Evolutionary conservation across 2,888 invertebrate species (phyloP).

Genomic region (Phoronis australis): DNA sequence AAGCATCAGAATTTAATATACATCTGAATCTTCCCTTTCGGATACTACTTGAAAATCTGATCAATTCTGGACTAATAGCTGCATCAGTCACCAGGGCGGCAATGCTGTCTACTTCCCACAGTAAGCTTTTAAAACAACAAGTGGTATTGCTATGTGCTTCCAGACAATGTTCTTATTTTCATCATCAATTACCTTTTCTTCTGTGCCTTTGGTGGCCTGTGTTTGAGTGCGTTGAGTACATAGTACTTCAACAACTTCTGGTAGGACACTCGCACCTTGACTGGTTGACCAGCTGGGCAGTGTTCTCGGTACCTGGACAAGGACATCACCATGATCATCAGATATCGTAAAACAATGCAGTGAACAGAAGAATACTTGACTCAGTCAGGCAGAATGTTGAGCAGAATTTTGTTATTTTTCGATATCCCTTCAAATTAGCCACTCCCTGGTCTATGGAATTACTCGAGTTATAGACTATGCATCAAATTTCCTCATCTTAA

Average conservation of each 20-base stretch:
- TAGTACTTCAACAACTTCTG: constrained; percentile 98
- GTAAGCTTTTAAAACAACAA: no score
- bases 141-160: no score
- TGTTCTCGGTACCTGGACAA: constrained; percentile 54
- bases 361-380: no score
- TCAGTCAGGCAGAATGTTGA: no score
- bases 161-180: no score
- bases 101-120: not conserved
- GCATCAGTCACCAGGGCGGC: not conserved
- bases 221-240: constrained; percentile 95
- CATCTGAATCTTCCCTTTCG: not conserved
- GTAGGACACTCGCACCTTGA: constrained; percentile 98
- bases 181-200: constrained; percentile 77
- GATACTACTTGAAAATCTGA: not conserved
- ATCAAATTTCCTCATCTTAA: no score
- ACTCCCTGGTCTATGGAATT: no score
- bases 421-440: no score
- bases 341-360: no score
- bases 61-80: not conserved
- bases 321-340: no score
- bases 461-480: no score
- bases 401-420: no score
- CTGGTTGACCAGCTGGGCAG: constrained; percentile 64
- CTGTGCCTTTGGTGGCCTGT: constrained; percentile 95
- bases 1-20: not conserved